phyloP scores from a whole-genome alignment of 1,140 invertebrate species.

The Heterodera schachtii region DNA sequence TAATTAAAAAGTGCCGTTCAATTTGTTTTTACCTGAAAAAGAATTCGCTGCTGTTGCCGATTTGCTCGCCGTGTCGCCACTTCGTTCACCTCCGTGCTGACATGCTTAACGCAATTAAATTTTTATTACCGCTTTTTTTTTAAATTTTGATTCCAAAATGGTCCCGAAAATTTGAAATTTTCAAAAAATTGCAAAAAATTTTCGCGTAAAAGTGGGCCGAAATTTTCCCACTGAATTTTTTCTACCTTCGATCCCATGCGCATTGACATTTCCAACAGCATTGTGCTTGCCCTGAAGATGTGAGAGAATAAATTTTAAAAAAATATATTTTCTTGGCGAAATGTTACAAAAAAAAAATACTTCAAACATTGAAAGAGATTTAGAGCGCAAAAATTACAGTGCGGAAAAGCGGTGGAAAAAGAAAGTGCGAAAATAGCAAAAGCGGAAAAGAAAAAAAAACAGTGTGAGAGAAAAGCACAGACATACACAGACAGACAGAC shows the following conservation, averaged over 20 bases:
- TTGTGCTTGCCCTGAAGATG: slow-evolving; percentile 61
- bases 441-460: background rate
- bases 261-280: slow-evolving; percentile 65
- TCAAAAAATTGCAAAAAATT: no score
- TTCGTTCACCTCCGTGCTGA: slow-evolving; percentile 57
- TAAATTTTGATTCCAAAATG: no score
- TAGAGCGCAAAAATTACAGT: no score
- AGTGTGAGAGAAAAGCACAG: background rate
- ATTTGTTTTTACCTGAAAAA: slow-evolving; percentile 54
- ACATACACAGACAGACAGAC: no score
- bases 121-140: no score
- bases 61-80: slow-evolving; percentile 58
- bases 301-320: background rate
- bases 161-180: no score
- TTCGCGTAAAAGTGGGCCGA: background rate
- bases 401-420: background rate
- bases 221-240: background rate
- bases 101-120: no score
- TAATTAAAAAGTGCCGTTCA: no score
- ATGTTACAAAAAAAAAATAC: background rate
- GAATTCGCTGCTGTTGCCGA: slow-evolving; percentile 61
- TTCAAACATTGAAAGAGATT: background rate
- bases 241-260: slow-evolving; percentile 61
- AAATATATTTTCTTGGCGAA: slow-evolving; percentile 3
- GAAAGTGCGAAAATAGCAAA: background rate